These are phyloP conservation scores for Acronicta psi DNA, from an alignment of 2,888 invertebrate species.

Conservation along the genomic window DNA sequence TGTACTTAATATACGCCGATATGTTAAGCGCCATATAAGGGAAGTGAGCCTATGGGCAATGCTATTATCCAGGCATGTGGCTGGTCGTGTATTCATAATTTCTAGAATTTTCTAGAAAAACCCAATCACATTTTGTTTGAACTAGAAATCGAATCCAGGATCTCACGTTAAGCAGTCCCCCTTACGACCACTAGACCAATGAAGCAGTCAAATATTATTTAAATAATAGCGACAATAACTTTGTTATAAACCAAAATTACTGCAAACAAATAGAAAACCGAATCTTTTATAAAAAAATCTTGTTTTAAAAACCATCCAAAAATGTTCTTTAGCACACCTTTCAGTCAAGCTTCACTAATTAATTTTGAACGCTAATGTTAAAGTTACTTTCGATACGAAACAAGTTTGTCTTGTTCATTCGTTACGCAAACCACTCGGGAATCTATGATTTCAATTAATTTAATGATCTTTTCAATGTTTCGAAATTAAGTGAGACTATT, in stretches of 20 bases:
- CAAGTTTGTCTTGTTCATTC: slow-evolving; percentile 44
- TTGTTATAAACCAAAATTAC: neutral
- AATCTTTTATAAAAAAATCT: slow-evolving; percentile 2
- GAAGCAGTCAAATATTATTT: no score
- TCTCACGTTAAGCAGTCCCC: no score
- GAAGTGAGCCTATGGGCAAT: no score
- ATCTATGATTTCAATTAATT: slow-evolving; percentile 26
- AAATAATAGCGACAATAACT: no score
- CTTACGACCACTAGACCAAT: no score
- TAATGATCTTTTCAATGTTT: slow-evolving; percentile 19
- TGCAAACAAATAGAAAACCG: neutral
- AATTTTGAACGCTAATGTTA: slow-evolving; percentile 29
- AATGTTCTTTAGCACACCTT: slow-evolving; percentile 13
- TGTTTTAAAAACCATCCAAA: slow-evolving; percentile 16
- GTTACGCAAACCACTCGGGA: slow-evolving; percentile 40
- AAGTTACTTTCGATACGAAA: slow-evolving; percentile 50
- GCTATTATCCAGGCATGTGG: no score
- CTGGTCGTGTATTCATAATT: no score
- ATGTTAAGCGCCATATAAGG: no score
- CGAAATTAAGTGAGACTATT: slow-evolving; percentile 11
- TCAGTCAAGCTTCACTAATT: slow-evolving; percentile 40
- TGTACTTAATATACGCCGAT: no score
- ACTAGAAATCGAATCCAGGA: no score
- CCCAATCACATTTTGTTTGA: no score
- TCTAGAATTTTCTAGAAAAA: no score